Evolutionary conservation across 2,888 invertebrate genomes (phyloP).

Genomic region (Dolichomitus sp.): DNA sequence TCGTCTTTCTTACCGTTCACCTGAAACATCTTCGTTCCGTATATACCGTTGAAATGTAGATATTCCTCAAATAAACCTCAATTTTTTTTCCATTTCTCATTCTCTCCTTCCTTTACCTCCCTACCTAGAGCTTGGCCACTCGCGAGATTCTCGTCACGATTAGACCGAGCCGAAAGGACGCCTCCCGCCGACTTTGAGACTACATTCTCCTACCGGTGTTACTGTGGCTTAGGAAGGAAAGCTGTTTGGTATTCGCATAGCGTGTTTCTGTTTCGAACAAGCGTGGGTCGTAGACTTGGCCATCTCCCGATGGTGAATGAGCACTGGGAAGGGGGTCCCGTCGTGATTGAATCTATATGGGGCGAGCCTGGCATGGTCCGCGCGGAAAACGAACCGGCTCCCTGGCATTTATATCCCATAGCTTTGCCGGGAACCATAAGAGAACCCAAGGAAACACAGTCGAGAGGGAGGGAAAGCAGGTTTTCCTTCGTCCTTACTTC

Average conservation of each 20-base stretch:
- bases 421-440: constrained; percentile 41
- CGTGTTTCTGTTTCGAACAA: constrained; percentile 70
- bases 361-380: constrained; percentile 50
- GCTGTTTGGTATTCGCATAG: constrained; percentile 80
- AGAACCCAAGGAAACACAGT: constrained; percentile 25
- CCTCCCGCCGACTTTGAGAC: not conserved
- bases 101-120: constrained; percentile 13
- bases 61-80: constrained; percentile 39
- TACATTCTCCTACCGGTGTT: not conserved
- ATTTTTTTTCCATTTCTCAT: constrained; percentile 24
- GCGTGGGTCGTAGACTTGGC: constrained; percentile 37
- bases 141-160: constrained; percentile 61
- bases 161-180: constrained; percentile 8
- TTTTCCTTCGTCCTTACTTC: constrained; percentile 32
- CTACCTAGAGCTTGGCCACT: constrained; percentile 12
- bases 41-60: not conserved
- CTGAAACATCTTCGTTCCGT: not conserved
- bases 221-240: constrained; percentile 21
- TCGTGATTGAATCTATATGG: constrained; percentile 72
- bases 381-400: constrained; percentile 47
- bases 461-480: constrained; percentile 23
- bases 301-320: constrained; percentile 9
- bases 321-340: constrained; percentile 49
- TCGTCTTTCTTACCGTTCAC: not conserved
- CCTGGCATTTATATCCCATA: constrained; percentile 62